These are phyloP conservation scores for Xiphophorus couchianus DNA, from an alignment of 2,113 vertebrate genomes.

Conservation along the genomic window DNA sequence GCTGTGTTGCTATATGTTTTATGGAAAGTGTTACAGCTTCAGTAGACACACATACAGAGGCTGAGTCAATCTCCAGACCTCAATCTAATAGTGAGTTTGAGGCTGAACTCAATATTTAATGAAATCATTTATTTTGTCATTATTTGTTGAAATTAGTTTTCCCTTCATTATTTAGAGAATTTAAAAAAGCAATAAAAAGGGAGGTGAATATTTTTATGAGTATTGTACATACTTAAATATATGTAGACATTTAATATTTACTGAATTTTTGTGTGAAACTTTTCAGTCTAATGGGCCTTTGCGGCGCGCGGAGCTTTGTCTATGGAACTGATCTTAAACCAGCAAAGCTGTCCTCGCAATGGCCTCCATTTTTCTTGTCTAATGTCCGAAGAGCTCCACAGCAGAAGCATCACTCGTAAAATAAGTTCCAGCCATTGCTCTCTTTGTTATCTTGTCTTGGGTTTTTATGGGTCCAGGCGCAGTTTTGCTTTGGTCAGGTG, in stretches of 20 bases:
- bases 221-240: too few species aligned
- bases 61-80: too few species aligned
- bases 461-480: conserved; percentile 53
- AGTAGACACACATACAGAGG: too few species aligned
- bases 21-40: too few species aligned
- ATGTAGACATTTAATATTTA: background rate
- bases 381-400: conserved; percentile 23
- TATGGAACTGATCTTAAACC: background rate
- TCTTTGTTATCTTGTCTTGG: conserved; percentile 46
- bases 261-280: background rate
- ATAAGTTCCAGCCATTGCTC: conserved; percentile 29
- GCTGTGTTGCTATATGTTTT: too few species aligned
- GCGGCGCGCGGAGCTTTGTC: background rate
- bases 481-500: conserved; percentile 66
- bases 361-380: conserved; percentile 12
- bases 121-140: too few species aligned
- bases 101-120: too few species aligned
- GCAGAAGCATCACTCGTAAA: conserved; percentile 57
- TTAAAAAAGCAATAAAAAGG: too few species aligned
- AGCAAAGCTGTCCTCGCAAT: background rate
- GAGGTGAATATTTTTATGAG: too few species aligned
- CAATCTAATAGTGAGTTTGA: too few species aligned
- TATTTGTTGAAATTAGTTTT: too few species aligned
- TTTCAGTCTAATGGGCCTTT: background rate
- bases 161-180: too few species aligned